Evolutionary conservation across 2,113 vertebrate genomes (phyloP), one percentile per base, ranked within the genome.

Genomic region (Cariama cristata): DNA sequence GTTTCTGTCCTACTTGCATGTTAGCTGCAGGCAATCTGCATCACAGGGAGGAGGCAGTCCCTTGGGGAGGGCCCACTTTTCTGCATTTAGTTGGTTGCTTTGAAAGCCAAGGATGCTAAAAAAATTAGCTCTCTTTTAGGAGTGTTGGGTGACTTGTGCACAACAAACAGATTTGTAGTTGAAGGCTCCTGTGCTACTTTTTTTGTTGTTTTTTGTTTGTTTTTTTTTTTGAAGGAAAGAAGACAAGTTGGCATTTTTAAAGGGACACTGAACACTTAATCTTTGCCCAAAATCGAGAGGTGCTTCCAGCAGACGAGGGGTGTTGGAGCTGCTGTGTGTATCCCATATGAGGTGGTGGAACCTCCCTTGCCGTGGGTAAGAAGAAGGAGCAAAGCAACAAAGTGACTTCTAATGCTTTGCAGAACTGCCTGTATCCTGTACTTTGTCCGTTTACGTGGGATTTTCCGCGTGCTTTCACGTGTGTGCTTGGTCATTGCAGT

Each of bases 11-110:
- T 96, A 74, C 83, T 97, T 96, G 92, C 88, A 69, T 90, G 96
- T 91, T 98, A 92, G 97, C 97, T 97, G 96, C 96, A 97, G 97
- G 97, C 96, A 24, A 97, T 97, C 59, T 83, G 95, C 95, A 95
- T 96, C 82, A 40, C 92, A 90, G 95, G 86, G 87, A 96, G 88
- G 89, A 90, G 66, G 91, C 63, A 11, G 66, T 87, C 97, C 96
- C 97, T 40, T 2, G 91, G 93, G 96, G 92, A 52, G 24, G 44
- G 49, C 63, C 87, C 95, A 94, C 90, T 96, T 96, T 96, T 89
- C 94, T 91, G 82, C 91, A 92, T 92, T 97, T 97, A 96, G 90
- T 93, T 84, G 73, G 85, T 94, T 49, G 89, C 86, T 97, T 97
- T 97, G 95, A 95, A 96, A 94, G 95, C 58, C 64, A 81, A 96